Percentiles rank a stretch among this genome's conserved stretches.
Conservation (phyloP, 2,888 invertebrate species). For the Byasa hedistus region DNA sequence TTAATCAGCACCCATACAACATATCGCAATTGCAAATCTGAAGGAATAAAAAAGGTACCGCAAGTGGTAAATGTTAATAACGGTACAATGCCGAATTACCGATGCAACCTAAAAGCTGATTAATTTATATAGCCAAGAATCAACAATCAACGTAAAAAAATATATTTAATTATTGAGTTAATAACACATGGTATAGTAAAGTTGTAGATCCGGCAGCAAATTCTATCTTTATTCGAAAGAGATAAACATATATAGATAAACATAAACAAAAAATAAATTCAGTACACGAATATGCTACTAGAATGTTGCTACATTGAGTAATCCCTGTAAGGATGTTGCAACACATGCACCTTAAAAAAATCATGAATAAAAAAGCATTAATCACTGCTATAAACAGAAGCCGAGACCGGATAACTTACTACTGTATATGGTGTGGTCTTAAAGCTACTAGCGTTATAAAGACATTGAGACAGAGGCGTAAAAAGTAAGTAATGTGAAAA, state of each 20-base stretch:
- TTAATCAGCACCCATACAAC: too few relatives aligned
- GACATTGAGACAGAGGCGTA: neutral
- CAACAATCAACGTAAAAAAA: too few relatives aligned
- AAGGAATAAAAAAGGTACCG: too few relatives aligned
- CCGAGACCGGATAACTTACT: conserved; percentile 7
- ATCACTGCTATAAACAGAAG: conserved; percentile 21
- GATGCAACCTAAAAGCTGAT: too few relatives aligned
- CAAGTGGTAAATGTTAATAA: too few relatives aligned
- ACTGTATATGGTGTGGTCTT: conserved; percentile 20
- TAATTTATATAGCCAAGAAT: too few relatives aligned
- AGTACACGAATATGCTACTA: conserved; percentile 3
- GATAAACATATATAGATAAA: neutral
- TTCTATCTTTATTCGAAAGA: neutral
- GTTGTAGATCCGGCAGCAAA: too few relatives aligned
- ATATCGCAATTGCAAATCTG: too few relatives aligned
- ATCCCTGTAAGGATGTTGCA: conserved; percentile 19
- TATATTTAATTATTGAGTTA: too few relatives aligned
- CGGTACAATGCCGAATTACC: too few relatives aligned
- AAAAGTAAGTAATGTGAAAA: too few relatives aligned
- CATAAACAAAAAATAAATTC: conserved; percentile 10
- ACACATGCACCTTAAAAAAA: conserved; percentile 14
- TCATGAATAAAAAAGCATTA: conserved; percentile 14
- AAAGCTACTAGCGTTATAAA: conserved; percentile 20
- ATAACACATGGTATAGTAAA: too few relatives aligned
- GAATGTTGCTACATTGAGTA: conserved; percentile 11